A percentile compares a stretch with the other conserved stretches of the same genome.
These are phyloP conservation scores for Agrilus cyanescens DNA, from an alignment of 2,888 invertebrate species.

Conservation along the genomic window DNA sequence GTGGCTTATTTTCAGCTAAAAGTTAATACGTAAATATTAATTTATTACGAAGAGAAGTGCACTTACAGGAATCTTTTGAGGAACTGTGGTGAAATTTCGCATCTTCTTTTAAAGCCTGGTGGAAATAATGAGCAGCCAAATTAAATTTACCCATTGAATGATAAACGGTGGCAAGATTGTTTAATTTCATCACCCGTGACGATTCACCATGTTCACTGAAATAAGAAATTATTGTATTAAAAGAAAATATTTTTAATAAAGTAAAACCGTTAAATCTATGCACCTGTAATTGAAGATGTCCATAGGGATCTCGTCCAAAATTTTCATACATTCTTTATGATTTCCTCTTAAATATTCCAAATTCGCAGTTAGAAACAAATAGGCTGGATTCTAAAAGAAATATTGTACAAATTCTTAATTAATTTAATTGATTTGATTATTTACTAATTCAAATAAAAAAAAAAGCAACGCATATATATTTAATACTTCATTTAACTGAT, in stretches of 20 bases:
- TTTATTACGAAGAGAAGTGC: neutral
- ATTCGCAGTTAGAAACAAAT: constrained; percentile 48
- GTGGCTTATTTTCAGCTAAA: constrained; percentile 36
- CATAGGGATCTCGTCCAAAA: constrained; percentile 38
- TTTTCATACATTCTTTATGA: constrained; percentile 47
- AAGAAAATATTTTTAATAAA: constrained; percentile 3
- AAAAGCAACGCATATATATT: too few relatives aligned
- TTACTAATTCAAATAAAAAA: too few relatives aligned
- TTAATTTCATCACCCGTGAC: constrained; percentile 54
- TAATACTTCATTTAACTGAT: too few relatives aligned
- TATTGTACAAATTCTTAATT: neutral
- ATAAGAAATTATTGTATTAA: constrained; percentile 4
- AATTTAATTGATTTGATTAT: too few relatives aligned
- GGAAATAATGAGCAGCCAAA: constrained; percentile 67
- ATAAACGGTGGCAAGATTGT: constrained; percentile 73
- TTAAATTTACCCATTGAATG: constrained; percentile 71
- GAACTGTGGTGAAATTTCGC: constrained; percentile 33
- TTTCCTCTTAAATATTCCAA: constrained; percentile 54
- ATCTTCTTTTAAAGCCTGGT: constrained; percentile 67
- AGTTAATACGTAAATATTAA: neutral
- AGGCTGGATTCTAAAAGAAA: constrained; percentile 38
- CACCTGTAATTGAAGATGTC: constrained; percentile 38
- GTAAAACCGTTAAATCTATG: constrained; percentile 12
- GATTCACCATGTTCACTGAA: constrained; percentile 48
- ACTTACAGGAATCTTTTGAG: constrained; percentile 24